phyloP scores from a whole-genome alignment of 2,113 vertebrate species.

The Siniperca chuatsi region DNA sequence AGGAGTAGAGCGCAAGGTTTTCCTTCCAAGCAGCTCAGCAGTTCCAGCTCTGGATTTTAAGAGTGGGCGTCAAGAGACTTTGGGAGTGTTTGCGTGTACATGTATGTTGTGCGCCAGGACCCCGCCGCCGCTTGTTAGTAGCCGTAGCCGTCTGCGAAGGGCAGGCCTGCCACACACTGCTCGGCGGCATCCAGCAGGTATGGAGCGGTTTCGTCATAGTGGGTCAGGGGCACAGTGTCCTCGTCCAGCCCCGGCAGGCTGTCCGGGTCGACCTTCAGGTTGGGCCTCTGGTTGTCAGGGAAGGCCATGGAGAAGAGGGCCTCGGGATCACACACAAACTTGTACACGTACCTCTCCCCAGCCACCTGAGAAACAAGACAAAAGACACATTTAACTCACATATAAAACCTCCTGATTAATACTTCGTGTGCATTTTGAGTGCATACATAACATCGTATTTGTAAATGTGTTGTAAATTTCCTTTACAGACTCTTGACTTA shows the following conservation, averaged over 20 bases:
- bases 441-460: background rate
- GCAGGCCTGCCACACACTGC: slow-evolving; percentile 87
- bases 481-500: background rate
- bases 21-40: slow-evolving; percentile 57
- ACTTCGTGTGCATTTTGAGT: background rate
- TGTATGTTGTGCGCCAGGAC: slow-evolving; percentile 19
- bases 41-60: slow-evolving; percentile 65
- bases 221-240: slow-evolving; percentile 92
- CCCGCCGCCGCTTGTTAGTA: slow-evolving; percentile 82
- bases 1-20: slow-evolving; percentile 44
- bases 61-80: slow-evolving; percentile 46
- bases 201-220: slow-evolving; percentile 90
- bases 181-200: slow-evolving; percentile 91
- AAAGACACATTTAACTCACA: background rate
- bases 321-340: slow-evolving; percentile 96
- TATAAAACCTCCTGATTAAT: background rate
- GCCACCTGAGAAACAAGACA: slow-evolving; percentile 86
- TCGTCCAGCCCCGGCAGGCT: slow-evolving; percentile 85
- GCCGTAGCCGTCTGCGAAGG: slow-evolving; percentile 90
- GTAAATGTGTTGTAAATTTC: background rate
- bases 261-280: slow-evolving; percentile 92
- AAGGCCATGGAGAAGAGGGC: slow-evolving; percentile 98
- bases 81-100: slow-evolving; percentile 52
- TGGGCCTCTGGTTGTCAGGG: slow-evolving; percentile 95
- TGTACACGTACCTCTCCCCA: slow-evolving; percentile 96